Base-by-base conservation (phyloP, 37 sponge, comb jelly and placozoan species). In the Cliona cf. orientalis region DNA sequence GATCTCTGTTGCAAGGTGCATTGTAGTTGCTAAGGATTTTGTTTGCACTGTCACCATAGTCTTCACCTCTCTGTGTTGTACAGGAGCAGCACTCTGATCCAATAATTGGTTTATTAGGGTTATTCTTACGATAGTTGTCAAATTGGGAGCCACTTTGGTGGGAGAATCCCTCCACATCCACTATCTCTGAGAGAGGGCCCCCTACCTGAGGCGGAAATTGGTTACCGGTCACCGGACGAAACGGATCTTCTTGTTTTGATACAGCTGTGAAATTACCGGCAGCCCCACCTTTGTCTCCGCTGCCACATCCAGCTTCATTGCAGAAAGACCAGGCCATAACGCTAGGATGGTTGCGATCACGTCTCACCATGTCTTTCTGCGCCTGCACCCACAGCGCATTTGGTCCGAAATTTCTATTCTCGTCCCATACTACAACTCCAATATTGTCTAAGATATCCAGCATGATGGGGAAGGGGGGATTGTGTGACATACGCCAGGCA, bases 321-420 rank as follows among this genome's bases (percentile, higher is more conserved):
- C 89, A 81, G 59, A 88, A 82, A 5, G 89, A 88, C 89, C 89
- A 88, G 23, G 45, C 45, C 71, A 88, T 76, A 34, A 88, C 64
- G 28, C 83, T 76, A 17, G 89, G 89, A 81, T 88, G 89, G 68
- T 88, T 88, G 19, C 89, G 76, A 75, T 88, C 89, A 26, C 89
- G 69, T 37, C 38, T 75, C 31, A 88, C 83, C 89, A 88, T 88
- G 75, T 80, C 81, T 41, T 56, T 42, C 33, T 80, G 55, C 23
- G 34, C 21, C 22, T 72, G 46, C 4, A 87, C 88, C 88, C 88
- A 87, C 26, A 74, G 28, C 0, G 32, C 5, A 36, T 80, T 72
- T 63, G 72, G 43, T 23, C 88, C 88, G 75, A 80, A 87, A 31
- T 87, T 28, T 31, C 88, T 56, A n/a, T 80, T 87, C 70, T 87